Conservation (phyloP, 2,888 invertebrate genomes). For the Exephanes ischioxanthus region DNA sequence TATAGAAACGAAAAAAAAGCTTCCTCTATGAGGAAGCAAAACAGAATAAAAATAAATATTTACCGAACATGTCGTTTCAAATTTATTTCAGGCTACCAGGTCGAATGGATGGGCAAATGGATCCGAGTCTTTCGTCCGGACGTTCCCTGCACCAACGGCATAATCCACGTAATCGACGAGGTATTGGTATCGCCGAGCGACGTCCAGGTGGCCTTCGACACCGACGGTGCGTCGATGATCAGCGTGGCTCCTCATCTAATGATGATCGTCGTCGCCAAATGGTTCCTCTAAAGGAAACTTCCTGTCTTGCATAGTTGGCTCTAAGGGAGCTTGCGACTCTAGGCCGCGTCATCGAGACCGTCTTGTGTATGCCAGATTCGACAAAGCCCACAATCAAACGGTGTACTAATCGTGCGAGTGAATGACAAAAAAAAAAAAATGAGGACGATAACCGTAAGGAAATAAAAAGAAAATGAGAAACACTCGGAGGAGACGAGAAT, state of each 20-base stretch:
- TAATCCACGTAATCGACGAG: conserved; percentile 96
- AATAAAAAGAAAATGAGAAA: neutral
- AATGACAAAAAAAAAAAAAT: neutral
- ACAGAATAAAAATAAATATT: neutral
- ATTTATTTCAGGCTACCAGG: conserved; percentile 90
- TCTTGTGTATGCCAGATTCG: conserved; percentile 23
- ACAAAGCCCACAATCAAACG: conserved; percentile 39
- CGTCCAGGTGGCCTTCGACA: conserved; percentile 89
- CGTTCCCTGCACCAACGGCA: conserved; percentile 97
- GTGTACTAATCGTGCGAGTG: conserved; percentile 31
- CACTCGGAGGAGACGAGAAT: neutral
- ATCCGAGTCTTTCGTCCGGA: conserved; percentile 95
- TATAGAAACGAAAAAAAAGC: neutral
- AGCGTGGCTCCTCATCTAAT: conserved; percentile 83
- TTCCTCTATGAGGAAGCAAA: too few relatives aligned
- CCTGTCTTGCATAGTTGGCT: conserved; percentile 28
- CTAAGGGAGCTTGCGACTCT: conserved; percentile 55
- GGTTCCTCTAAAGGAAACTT: conserved; percentile 81
- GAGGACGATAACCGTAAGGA: neutral
- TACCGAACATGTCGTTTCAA: conserved; percentile 29
- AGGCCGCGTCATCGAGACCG: conserved; percentile 54
- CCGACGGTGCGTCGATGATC: conserved; percentile 84
- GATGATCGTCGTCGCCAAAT: conserved; percentile 84
- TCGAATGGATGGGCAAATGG: conserved; percentile 94
- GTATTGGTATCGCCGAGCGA: conserved; percentile 95